Evolutionary conservation across 2,888 invertebrate species (phyloP).

Genomic region (Xanthorhoe spadicearia): DNA sequence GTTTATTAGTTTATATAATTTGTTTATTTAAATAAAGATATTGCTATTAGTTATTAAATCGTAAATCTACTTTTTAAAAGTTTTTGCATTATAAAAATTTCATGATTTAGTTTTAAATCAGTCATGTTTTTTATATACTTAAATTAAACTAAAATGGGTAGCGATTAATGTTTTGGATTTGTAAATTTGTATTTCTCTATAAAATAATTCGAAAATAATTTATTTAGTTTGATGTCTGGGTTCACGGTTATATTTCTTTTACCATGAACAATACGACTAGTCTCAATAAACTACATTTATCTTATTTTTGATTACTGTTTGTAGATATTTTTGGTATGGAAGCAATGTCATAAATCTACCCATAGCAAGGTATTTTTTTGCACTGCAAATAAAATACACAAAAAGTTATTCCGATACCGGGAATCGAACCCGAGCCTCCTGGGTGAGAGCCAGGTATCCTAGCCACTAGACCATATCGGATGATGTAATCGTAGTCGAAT

Average conservation of each 20-base stretch:
- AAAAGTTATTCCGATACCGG: constrained; percentile 81
- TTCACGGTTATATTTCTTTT: too few relatives aligned
- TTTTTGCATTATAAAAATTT: constrained; percentile 4
- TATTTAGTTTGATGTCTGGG: too few relatives aligned
- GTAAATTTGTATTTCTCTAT: not conserved
- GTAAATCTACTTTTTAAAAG: constrained; percentile 10
- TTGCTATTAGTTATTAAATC: constrained; percentile 6
- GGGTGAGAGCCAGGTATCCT: constrained; percentile 90
- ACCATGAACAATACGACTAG: too few relatives aligned
- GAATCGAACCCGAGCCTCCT: constrained; percentile 87
- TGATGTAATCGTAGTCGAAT: constrained; percentile 5
- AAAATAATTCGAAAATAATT: too few relatives aligned
- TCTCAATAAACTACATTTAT: too few relatives aligned
- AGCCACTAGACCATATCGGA: constrained; percentile 87
- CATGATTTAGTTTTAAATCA: not conserved
- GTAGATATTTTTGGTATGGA: too few relatives aligned
- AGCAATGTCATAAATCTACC: too few relatives aligned
- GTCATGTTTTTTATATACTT: not conserved
- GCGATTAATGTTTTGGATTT: not conserved
- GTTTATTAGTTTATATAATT: not conserved
- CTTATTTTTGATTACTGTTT: too few relatives aligned
- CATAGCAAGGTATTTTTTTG: too few relatives aligned
- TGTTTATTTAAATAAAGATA: constrained; percentile 10
- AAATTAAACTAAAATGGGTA: not conserved
- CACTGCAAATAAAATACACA: not conserved